These are phyloP conservation scores for Drosophila asahinai DNA, from an alignment of 1,140 invertebrate species.

Conservation along the genomic window DNA sequence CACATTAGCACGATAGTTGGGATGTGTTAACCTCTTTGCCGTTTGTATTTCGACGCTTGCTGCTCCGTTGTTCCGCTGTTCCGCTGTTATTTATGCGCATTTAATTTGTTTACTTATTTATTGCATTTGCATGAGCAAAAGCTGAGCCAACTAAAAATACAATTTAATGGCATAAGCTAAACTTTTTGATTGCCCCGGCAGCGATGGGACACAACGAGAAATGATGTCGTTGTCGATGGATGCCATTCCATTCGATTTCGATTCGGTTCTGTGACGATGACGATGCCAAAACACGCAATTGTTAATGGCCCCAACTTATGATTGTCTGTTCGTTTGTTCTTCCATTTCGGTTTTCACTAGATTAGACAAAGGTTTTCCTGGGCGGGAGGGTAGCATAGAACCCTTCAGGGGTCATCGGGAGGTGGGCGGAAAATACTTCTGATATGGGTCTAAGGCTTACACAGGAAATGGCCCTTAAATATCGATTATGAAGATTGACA, in stretches of 20 bases:
- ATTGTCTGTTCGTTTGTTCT: slow-evolving; percentile 38
- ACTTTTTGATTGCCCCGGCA: slow-evolving; percentile 59
- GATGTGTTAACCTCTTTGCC: slow-evolving; percentile 48
- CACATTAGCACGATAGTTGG: slow-evolving; percentile 50
- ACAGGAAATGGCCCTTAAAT: slow-evolving; percentile 24
- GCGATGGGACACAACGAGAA: slow-evolving; percentile 32
- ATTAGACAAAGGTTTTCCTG: slow-evolving; percentile 37
- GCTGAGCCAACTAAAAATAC: slow-evolving; percentile 53
- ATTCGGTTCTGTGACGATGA: slow-evolving; percentile 43
- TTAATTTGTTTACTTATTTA: slow-evolving; percentile 67
- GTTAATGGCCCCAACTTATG: slow-evolving; percentile 51
- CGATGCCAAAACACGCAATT: slow-evolving; percentile 48
- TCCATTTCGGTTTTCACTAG: slow-evolving; percentile 34
- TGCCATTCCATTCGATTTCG: slow-evolving; percentile 21
- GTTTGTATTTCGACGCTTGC: slow-evolving; percentile 7
- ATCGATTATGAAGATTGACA: slow-evolving; percentile 48
- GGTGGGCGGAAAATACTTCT: slow-evolving; percentile 1
- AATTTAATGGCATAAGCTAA: slow-evolving; percentile 63
- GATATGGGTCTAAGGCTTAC: slow-evolving; percentile 18
- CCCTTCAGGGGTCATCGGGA: slow-evolving; percentile 14
- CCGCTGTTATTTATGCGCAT: slow-evolving; percentile 60
- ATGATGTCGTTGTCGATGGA: slow-evolving; percentile 36
- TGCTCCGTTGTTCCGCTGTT: slow-evolving; percentile 7
- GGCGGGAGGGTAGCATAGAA: background rate
- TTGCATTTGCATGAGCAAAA: slow-evolving; percentile 46